These are phyloP conservation scores for Manacus vitellinus DNA, from an alignment of 2,113 vertebrate genomes.

Conservation along the genomic window DNA sequence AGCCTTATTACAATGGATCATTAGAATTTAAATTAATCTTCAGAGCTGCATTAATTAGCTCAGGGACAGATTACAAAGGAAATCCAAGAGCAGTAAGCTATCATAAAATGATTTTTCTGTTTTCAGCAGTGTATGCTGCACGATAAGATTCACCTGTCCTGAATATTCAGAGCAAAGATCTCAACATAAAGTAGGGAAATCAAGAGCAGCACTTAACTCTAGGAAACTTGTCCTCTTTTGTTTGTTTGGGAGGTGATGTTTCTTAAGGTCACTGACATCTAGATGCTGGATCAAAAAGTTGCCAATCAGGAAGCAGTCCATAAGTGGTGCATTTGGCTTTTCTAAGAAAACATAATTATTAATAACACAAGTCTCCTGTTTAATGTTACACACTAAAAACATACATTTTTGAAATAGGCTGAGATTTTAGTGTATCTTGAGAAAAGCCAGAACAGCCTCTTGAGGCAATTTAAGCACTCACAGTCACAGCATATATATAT, in stretches of 20 bases:
- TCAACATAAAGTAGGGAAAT: not conserved
- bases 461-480: not conserved
- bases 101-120: not conserved
- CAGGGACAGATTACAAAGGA: not conserved
- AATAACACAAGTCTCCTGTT: not conserved
- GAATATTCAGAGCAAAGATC: not conserved
- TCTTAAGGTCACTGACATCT: not conserved
- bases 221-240: not conserved
- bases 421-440: not conserved
- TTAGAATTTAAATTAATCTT: slow-evolving; percentile 9
- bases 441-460: not conserved
- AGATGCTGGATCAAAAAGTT: not conserved
- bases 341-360: not conserved
- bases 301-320: not conserved
- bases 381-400: not conserved
- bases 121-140: not conserved
- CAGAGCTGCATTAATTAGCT: slow-evolving; percentile 8
- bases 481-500: not conserved
- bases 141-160: not conserved
- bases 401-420: not conserved
- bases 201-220: not conserved
- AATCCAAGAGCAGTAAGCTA: not conserved
- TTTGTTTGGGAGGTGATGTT: not conserved
- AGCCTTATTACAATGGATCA: not conserved
- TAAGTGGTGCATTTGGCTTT: not conserved